A percentile compares a stretch with the other conserved stretches of the same genome.
These are phyloP conservation scores for Argentina silus DNA, from an alignment of 2,797 vertebrate species.

Conservation along the genomic window DNA sequence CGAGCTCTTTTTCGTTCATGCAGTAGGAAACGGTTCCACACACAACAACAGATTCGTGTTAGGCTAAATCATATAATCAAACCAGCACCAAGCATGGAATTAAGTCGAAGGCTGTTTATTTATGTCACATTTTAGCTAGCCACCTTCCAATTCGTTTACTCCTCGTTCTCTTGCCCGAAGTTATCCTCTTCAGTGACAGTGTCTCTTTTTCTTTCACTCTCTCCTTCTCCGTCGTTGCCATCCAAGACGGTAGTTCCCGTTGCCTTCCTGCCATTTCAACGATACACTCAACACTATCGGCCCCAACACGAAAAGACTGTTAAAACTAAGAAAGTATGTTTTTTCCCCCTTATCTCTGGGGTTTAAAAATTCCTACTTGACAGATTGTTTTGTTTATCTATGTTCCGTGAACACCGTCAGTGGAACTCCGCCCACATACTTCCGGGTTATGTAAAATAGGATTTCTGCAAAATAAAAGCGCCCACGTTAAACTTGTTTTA, in stretches of 20 bases:
- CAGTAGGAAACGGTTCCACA: slow-evolving; percentile 66
- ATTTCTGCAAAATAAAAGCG: too few relatives aligned
- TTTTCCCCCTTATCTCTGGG: too few relatives aligned
- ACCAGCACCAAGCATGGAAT: too few relatives aligned
- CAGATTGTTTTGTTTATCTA: too few relatives aligned
- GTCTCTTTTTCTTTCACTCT: slow-evolving; percentile 30
- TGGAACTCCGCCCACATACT: too few relatives aligned
- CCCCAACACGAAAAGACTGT: too few relatives aligned
- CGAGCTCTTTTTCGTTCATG: slow-evolving; percentile 76
- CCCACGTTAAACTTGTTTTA: too few relatives aligned
- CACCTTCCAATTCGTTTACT: slow-evolving; percentile 49
- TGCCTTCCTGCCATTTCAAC: slow-evolving; percentile 47
- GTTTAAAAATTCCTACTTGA: too few relatives aligned
- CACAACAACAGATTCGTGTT: slow-evolving; percentile 4
- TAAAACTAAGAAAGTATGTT: too few relatives aligned
- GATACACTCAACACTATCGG: not conserved
- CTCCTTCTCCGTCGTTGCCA: slow-evolving; percentile 43
- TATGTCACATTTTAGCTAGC: not conserved
- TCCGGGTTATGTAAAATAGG: too few relatives aligned
- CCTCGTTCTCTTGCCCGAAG: slow-evolving; percentile 28
- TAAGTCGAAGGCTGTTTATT: too few relatives aligned
- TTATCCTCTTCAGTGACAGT: slow-evolving; percentile 22
- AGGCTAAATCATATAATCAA: fast-evolving
- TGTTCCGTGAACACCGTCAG: too few relatives aligned
- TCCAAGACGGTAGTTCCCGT: slow-evolving; percentile 67